phyloP scores from a whole-genome alignment of 2,113 vertebrate species.

The Heliornis fulica region DNA sequence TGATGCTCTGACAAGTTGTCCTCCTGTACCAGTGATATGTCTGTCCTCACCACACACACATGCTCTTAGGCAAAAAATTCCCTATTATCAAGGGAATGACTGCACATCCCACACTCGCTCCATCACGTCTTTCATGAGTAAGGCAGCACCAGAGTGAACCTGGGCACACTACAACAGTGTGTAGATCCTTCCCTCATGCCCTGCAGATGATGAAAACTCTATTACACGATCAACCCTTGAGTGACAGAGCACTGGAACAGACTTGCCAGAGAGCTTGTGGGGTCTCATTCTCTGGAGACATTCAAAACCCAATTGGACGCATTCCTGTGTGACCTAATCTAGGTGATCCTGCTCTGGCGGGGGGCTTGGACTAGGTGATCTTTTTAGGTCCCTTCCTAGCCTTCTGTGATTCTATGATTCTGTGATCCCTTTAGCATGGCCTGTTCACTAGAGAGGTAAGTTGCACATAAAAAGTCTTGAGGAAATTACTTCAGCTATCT shows the following conservation, averaged over 20 bases:
- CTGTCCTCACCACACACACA: neutral
- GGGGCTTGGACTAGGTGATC: too few species aligned
- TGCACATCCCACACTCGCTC: neutral
- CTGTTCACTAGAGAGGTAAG: neutral
- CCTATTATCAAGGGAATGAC: neutral
- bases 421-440: neutral
- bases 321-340: too few species aligned
- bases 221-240: accelerated
- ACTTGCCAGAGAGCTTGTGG: too few species aligned
- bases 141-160: neutral
- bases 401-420: too few species aligned
- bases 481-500: neutral
- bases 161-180: neutral
- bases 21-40: neutral
- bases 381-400: too few species aligned
- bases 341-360: too few species aligned
- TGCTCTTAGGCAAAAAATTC: neutral
- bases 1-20: neutral
- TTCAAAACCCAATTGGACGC: too few species aligned
- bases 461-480: neutral
- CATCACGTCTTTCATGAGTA: too few species aligned
- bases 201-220: neutral
- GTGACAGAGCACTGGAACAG: too few species aligned
- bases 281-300: too few species aligned
- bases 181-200: neutral